phyloP scores from a whole-genome alignment of 2,113 vertebrate species.

The Polyodon spathula region DNA sequence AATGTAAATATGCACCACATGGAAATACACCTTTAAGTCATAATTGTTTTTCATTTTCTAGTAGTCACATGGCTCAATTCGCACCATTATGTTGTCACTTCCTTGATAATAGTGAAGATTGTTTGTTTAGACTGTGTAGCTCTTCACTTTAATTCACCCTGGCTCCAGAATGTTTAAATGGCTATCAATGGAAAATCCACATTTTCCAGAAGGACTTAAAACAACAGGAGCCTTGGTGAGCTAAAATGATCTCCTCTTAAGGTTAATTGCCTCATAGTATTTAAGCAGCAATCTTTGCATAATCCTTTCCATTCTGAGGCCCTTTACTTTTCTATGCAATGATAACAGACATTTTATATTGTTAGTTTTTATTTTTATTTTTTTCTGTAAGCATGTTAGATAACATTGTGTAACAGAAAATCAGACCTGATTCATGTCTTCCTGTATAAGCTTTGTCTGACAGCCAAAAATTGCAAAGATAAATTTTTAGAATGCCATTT shows the following conservation, averaged over 20 bases:
- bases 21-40: slow-evolving; percentile 22
- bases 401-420: no score
- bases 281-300: slow-evolving; percentile 60
- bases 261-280: slow-evolving; percentile 70
- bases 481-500: no score
- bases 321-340: background rate
- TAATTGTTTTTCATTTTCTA: slow-evolving; percentile 30
- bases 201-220: slow-evolving; percentile 75
- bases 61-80: slow-evolving; percentile 59
- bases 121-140: slow-evolving; percentile 89
- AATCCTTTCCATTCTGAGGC: slow-evolving; percentile 45
- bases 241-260: slow-evolving; percentile 78
- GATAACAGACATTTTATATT: no score
- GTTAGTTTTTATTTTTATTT: no score
- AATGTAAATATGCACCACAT: background rate
- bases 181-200: slow-evolving; percentile 78
- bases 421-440: no score
- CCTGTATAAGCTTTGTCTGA: no score
- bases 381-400: no score
- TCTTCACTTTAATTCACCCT: slow-evolving; percentile 78
- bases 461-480: no score
- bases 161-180: slow-evolving; percentile 90
- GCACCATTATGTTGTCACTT: slow-evolving; percentile 78
- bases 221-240: slow-evolving; percentile 58
- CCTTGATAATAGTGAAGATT: slow-evolving; percentile 69